phyloP scores from a whole-genome alignment of 2,888 invertebrate species.

The Busseola fusca region DNA sequence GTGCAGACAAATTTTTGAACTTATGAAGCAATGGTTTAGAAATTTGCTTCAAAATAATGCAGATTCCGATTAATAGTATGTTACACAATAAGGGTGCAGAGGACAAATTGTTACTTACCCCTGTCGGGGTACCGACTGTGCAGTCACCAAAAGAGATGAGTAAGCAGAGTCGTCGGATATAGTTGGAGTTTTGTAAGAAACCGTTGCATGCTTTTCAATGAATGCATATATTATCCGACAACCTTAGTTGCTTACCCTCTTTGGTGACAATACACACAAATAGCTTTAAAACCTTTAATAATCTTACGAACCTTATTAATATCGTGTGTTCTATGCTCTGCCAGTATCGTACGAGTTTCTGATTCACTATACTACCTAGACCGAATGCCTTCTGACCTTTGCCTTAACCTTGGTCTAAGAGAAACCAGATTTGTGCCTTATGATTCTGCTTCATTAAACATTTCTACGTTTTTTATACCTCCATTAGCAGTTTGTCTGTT shows the following conservation, averaged over 20 bases:
- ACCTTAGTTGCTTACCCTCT: too few relatives aligned
- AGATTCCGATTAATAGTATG: too few relatives aligned
- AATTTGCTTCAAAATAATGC: too few relatives aligned
- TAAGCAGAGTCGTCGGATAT: too few relatives aligned
- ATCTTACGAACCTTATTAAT: background rate
- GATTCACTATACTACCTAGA: constrained; percentile 5
- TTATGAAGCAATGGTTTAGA: too few relatives aligned
- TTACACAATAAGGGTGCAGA: too few relatives aligned
- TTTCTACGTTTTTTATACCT: constrained; percentile 27
- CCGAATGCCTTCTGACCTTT: constrained; percentile 29
- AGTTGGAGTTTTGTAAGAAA: too few relatives aligned
- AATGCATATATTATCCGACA: too few relatives aligned
- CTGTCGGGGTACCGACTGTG: too few relatives aligned
- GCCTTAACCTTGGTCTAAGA: constrained; percentile 20
- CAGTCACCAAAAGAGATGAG: too few relatives aligned
- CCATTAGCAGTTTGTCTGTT: background rate
- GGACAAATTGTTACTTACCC: too few relatives aligned
- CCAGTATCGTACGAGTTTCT: background rate
- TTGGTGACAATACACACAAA: background rate
- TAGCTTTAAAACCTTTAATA: background rate
- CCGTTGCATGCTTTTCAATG: background rate
- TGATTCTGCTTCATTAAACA: constrained; percentile 29
- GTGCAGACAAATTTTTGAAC: too few relatives aligned
- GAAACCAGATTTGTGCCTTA: constrained; percentile 33
- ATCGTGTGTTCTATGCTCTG: background rate